A percentile compares a stretch with the other conserved stretches of the same genome.
Conservation (phyloP, 2,113 vertebrate genomes). For the Sardina pilchardus region DNA sequence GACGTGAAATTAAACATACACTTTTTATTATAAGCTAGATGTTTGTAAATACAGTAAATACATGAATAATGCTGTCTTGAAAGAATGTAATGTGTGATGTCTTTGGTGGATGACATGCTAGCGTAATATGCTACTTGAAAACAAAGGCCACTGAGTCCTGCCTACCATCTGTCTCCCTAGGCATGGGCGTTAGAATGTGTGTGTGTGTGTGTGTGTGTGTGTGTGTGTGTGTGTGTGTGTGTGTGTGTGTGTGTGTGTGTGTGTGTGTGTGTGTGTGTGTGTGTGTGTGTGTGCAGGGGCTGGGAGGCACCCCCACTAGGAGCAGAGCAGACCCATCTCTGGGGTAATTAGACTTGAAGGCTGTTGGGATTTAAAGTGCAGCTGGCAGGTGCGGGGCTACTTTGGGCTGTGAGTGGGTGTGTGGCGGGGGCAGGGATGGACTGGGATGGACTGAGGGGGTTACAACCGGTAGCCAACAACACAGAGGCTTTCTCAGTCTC, state of each 20-base stretch:
- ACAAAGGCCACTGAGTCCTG: constrained; percentile 31
- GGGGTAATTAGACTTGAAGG: constrained; percentile 72
- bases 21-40: background rate
- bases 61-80: no score
- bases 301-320: constrained; percentile 61
- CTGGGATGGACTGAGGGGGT: background rate
- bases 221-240: background rate
- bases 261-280: constrained; percentile 19
- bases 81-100: background rate
- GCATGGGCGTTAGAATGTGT: constrained; percentile 57
- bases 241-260: constrained; percentile 15
- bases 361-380: constrained; percentile 67
- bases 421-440: background rate
- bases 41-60: background rate
- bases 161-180: constrained; percentile 70
- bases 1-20: background rate
- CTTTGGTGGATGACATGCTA: background rate
- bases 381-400: constrained; percentile 64
- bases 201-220: background rate
- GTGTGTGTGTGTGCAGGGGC: constrained; percentile 24
- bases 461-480: background rate
- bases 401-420: background rate
- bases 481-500: background rate
- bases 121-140: constrained; percentile 36
- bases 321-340: constrained; percentile 61